Percentiles rank a stretch among this genome's conserved stretches.
Conservation (phyloP, 1,140 invertebrate species). For the Papilio helenus region DNA sequence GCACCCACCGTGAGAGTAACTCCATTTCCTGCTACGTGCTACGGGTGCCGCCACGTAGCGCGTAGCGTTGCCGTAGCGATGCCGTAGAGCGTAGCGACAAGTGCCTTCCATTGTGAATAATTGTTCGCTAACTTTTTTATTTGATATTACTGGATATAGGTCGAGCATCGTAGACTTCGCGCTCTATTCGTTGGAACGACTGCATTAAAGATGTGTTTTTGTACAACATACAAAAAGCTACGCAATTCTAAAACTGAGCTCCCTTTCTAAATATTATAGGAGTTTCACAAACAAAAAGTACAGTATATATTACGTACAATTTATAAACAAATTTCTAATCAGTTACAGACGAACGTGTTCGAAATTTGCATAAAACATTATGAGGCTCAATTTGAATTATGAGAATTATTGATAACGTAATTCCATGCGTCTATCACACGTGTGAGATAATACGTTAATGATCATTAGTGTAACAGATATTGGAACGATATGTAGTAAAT, state of each 20-base stretch:
- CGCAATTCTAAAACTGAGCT: background rate
- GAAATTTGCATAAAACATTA: background rate
- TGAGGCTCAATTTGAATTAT: constrained; percentile 16
- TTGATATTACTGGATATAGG: constrained; percentile 52
- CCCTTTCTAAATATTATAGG: background rate
- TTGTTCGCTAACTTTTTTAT: constrained; percentile 64
- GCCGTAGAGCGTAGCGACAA: constrained; percentile 60
- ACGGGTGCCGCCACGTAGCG: constrained; percentile 68
- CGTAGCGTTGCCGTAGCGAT: constrained; percentile 59
- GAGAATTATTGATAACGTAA: constrained; percentile 19
- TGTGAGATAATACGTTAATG: background rate
- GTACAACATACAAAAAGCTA: constrained; percentile 1
- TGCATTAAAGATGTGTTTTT: constrained; percentile 28
- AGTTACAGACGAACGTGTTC: background rate
- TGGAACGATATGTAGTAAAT: background rate
- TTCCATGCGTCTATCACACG: constrained; percentile 11
- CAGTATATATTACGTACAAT: background rate
- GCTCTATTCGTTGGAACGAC: constrained; percentile 35
- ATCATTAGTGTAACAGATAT: constrained; percentile 6
- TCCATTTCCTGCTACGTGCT: constrained; percentile 75
- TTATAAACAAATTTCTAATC: background rate
- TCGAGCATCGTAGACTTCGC: constrained; percentile 46
- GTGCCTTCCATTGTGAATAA: constrained; percentile 68
- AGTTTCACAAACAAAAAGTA: background rate
- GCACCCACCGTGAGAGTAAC: constrained; percentile 63